These are phyloP conservation scores for Thymelicus acteon DNA, from an alignment of 2,888 invertebrate species.

Conservation along the genomic window DNA sequence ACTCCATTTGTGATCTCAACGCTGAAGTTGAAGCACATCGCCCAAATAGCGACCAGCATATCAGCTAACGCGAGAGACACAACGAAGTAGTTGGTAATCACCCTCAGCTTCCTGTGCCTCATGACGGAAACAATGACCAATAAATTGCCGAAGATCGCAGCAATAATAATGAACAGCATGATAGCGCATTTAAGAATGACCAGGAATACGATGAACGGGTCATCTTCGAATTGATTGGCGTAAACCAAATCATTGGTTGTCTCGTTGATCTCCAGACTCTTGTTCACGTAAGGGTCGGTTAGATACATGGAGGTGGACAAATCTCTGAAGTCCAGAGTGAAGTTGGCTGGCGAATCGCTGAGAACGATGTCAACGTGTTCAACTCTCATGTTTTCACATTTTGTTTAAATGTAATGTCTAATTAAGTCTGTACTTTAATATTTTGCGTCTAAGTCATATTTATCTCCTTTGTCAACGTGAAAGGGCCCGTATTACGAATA, in stretches of 20 bases:
- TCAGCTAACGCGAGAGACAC: slow-evolving; percentile 97
- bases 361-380: slow-evolving; percentile 60
- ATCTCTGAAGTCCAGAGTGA: slow-evolving; percentile 68
- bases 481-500: slow-evolving; percentile 46
- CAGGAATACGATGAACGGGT: slow-evolving; percentile 84
- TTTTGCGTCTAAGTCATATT: slow-evolving; percentile 57
- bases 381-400: slow-evolving; percentile 72
- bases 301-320: slow-evolving; percentile 79
- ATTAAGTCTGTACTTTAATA: slow-evolving; percentile 21
- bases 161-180: slow-evolving; percentile 94
- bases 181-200: slow-evolving; percentile 90
- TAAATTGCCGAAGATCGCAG: slow-evolving; percentile 95
- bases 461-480: slow-evolving; percentile 58
- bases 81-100: slow-evolving; percentile 98
- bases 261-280: slow-evolving; percentile 64
- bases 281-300: slow-evolving; percentile 69
- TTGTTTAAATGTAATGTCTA: slow-evolving; percentile 42
- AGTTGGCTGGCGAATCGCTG: slow-evolving; percentile 59
- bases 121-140: slow-evolving; percentile 94
- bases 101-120: slow-evolving; percentile 86
- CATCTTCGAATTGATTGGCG: slow-evolving; percentile 68
- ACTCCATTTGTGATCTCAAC: slow-evolving; percentile 92
- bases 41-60: slow-evolving; percentile 96
- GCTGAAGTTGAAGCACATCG: slow-evolving; percentile 97
- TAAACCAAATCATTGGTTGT: slow-evolving; percentile 68